Percentiles rank a stretch among this genome's conserved stretches.
Evolutionary conservation across 1,140 invertebrate species (phyloP).

Genomic region (Bombus pascuorum): DNA sequence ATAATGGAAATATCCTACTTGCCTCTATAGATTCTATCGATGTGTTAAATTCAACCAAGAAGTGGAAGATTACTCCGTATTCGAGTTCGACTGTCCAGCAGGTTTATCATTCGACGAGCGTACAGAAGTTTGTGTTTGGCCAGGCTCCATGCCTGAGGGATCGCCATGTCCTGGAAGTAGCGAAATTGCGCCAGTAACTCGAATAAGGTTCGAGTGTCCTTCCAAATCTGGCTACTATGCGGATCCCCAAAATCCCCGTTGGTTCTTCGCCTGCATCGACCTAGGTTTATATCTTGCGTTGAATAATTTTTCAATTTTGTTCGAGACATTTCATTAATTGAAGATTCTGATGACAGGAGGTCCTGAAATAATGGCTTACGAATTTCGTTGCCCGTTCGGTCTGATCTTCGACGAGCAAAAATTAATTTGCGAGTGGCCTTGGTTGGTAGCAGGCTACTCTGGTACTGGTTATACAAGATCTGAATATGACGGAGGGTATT

Average conservation of each 20-base stretch:
- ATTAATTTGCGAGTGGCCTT: constrained; percentile 91
- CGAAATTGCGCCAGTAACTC: constrained; percentile 88
- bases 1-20: background rate
- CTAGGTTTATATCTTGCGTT: constrained; percentile 84
- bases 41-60: constrained; percentile 92
- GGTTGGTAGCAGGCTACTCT: constrained; percentile 88
- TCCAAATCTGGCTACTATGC: constrained; percentile 87
- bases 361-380: constrained; percentile 86
- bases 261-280: constrained; percentile 93
- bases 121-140: constrained; percentile 93
- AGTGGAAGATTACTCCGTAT: constrained; percentile 89
- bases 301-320: constrained; percentile 58
- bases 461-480: constrained; percentile 71
- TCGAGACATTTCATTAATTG: background rate
- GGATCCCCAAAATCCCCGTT: constrained; percentile 92
- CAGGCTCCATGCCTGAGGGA: constrained; percentile 87
- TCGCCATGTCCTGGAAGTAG: constrained; percentile 89
- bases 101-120: constrained; percentile 91
- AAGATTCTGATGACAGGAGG: constrained; percentile 64
- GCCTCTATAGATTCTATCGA: constrained; percentile 87
- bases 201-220: constrained; percentile 86
- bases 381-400: constrained; percentile 92
- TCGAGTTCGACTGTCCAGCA: constrained; percentile 92
- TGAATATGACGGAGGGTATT: constrained; percentile 45
- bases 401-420: constrained; percentile 90